Evolutionary conservation across 1,140 invertebrate genomes (phyloP), one percentile per base, ranked within the genome.

Genomic region (Drosophila subobscura): DNA sequence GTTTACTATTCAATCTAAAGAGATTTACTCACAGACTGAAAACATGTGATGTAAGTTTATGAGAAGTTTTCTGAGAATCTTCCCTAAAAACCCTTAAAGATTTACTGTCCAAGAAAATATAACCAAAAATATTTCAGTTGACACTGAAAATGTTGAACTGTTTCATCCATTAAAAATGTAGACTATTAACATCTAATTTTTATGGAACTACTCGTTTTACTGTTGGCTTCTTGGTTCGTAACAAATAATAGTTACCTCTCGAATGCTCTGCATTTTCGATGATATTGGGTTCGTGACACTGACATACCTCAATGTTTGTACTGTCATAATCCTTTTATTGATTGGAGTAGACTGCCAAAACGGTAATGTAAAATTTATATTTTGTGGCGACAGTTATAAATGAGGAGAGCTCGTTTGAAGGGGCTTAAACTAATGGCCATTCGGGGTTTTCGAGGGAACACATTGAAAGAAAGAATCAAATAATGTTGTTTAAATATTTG

Each of bases 311-410:
- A 46, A 52, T 58, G 67, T 72, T 63, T 80, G 64, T 42, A 79
- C 81, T 85, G 81, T 85, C 81, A 67, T 78, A 86, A 86, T 85
- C 81, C 81, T 71, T 83, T 86, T 86, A 86, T 86, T 86, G 83
- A 86, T 86, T 81, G 81, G 72, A 86, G 74, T 77, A 54, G 79
- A 65, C 79, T 75, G 79, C 53, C 79, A 81, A 83, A 68, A 79
- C 55, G 23, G 44, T 45, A 77, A 75, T 64, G 77, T 70, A 57
- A 60, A 85, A 50, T 51, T 51, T 67, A 55, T 41, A 37, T 51
- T 75, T 75, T 55, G 57, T 65, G 42, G 10, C 60, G 75, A 80
- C 80, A 85, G 70, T 77, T 64, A 86, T 77, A 86, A 80, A 85
- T 80, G 77, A 86, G 60, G 58, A 42, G 16, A 42, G 22, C 51